Evolutionary conservation across 2,888 invertebrate genomes (phyloP), one percentile per base, ranked within the genome.

Genomic region (Sialis fuliginosa): DNA sequence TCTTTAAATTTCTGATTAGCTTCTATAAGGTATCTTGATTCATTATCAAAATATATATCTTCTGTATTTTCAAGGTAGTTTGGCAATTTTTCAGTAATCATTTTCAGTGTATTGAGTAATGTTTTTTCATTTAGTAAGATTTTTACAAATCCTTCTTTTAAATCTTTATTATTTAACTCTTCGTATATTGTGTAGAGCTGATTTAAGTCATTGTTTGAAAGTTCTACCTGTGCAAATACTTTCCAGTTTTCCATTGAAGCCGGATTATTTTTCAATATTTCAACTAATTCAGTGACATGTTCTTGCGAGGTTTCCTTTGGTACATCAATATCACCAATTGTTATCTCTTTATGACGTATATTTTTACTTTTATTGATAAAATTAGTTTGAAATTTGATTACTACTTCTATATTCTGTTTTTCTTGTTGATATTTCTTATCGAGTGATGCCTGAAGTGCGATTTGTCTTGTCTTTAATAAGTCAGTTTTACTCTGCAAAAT

Each of bases 341-440:
- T 35, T 35, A 35, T 9, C 4, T 35, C n/a, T 9, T 35, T 35
- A 35, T 35, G n/a, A 9, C n/a, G 35, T 35, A 9, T 35, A 35
- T 35, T 35, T 35, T n/a, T 35, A 35, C n/a, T 35, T n/a, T n/a
- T 9, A 9, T 35, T 31, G 49, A 48, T 40, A 46, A 6, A 30
- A 8, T 22, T 45, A 48, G 48, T 32, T 12, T 49, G 42, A 31
- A 41, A 40, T 41, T 44, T 50, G 44, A 47, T 47, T 39, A 22
- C 30, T 46, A 50, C 31, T 31, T 50, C 46, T 34, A 39, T 13
- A 32, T 39, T 46, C 32, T 48, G 46, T 22, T 50, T 47, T 13
- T 50, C 49, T 39, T 50, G 50, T 34, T 50, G 49, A 33, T 49
- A 44, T 40, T 47, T 12, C 43, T 47, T 50, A 22, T 50, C 41